Evolutionary conservation across 2,113 vertebrate species (phyloP).

Genomic region (Aspidoscelis tigris): DNA sequence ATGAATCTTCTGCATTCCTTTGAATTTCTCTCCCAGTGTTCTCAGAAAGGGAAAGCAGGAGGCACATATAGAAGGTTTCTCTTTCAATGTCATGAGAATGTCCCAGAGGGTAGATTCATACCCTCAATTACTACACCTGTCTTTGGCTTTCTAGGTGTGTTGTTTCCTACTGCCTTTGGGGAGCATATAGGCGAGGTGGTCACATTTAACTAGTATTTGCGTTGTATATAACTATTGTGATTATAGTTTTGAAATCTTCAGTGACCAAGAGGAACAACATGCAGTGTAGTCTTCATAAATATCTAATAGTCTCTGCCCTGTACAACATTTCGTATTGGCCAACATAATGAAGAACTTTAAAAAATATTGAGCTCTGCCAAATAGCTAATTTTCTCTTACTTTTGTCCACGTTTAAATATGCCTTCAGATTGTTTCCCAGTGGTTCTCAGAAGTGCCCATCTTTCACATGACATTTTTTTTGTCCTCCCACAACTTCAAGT

Average conservation of each 20-base stretch:
- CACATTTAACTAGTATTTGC: not conserved
- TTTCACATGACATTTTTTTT: not conserved
- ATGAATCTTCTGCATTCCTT: not conserved
- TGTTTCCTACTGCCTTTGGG: not conserved
- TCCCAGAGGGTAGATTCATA: not conserved
- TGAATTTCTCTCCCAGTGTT: not conserved
- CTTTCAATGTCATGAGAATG: not conserved
- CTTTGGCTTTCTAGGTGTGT: not conserved
- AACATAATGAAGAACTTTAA: rapidly evolving
- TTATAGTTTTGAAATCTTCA: not conserved
- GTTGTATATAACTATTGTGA: not conserved
- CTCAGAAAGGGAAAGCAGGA: not conserved
- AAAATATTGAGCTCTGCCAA: not conserved
- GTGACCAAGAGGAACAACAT: not conserved
- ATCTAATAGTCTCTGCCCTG: rapidly evolving
- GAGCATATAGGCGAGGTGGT: not conserved
- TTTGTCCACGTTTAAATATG: not conserved
- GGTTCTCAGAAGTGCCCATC: constrained; percentile 38
- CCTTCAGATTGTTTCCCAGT: constrained; percentile 1
- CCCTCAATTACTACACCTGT: not conserved
- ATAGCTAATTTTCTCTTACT: not conserved
- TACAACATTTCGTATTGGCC: rapidly evolving
- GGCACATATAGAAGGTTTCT: not conserved
- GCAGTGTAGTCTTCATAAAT: rapidly evolving
- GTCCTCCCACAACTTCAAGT: not conserved